phyloP scores from a whole-genome alignment of 1,140 invertebrate genomes.

The Scaptomyza montana region DNA sequence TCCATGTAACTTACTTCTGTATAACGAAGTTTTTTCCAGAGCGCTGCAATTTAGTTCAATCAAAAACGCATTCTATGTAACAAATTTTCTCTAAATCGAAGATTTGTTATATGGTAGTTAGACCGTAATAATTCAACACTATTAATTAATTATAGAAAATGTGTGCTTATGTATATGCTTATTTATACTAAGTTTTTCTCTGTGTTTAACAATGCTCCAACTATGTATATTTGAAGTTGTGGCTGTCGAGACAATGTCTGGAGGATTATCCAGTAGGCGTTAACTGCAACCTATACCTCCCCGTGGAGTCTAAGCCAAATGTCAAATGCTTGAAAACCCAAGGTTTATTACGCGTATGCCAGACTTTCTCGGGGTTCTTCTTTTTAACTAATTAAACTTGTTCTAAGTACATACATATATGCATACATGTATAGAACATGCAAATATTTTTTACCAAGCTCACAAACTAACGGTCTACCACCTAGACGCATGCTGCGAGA shows the following conservation, averaged over 20 bases:
- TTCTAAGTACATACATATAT: conserved; percentile 35
- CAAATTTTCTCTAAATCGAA: too few relatives aligned
- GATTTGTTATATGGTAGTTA: too few relatives aligned
- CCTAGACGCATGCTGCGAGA: conserved; percentile 55
- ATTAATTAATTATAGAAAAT: too few relatives aligned
- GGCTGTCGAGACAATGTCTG: conserved; percentile 60
- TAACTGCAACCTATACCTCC: conserved; percentile 71
- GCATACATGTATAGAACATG: conserved; percentile 31
- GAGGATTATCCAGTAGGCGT: conserved; percentile 51
- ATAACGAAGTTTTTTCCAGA: too few relatives aligned
- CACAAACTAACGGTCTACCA: conserved; percentile 25
- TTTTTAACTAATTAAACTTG: conserved; percentile 77
- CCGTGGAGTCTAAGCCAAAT: conserved; percentile 48
- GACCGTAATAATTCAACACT: too few relatives aligned
- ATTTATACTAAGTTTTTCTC: too few relatives aligned
- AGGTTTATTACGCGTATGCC: conserved; percentile 47
- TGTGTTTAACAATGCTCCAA: conserved; percentile 18
- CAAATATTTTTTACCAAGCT: conserved; percentile 55
- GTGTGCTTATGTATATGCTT: too few relatives aligned
- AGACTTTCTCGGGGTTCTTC: conserved; percentile 23
- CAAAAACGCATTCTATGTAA: too few relatives aligned
- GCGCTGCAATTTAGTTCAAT: too few relatives aligned
- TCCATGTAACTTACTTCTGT: too few relatives aligned
- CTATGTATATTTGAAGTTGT: conserved; percentile 72
- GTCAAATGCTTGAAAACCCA: conserved; percentile 34